A percentile compares a stretch with the other conserved stretches of the same genome.
phyloP scores from a whole-genome alignment of 2,797 vertebrate genomes.

The Linurgus olivaceus region DNA sequence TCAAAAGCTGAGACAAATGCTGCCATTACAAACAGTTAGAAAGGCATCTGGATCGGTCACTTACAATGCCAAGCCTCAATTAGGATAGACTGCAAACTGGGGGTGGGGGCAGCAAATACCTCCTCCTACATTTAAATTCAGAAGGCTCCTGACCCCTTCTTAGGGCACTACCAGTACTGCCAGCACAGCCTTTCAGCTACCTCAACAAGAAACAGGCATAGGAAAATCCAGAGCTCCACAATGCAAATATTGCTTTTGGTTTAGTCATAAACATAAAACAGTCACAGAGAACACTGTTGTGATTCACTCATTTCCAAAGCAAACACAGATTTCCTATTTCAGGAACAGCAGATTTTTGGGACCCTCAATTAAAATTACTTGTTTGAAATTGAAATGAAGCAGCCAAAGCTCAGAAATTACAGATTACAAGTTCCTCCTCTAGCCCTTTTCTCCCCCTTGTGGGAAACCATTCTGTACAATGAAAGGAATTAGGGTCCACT shows the following conservation, averaged over 20 bases:
- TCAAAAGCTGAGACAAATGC: not conserved
- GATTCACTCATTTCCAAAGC: not conserved
- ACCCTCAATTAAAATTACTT: not conserved
- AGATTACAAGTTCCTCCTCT: not conserved
- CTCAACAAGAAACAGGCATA: not conserved
- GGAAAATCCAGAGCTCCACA: not conserved
- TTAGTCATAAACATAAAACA: slow-evolving; percentile 26
- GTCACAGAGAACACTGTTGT: not conserved
- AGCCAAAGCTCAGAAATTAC: slow-evolving; percentile 18
- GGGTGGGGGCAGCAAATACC: not conserved
- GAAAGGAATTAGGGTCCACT: not conserved
- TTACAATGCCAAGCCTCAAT: not conserved
- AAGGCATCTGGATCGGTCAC: not conserved
- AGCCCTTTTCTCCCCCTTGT: not conserved
- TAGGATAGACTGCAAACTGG: not conserved
- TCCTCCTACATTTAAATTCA: not conserved
- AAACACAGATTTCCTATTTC: slow-evolving; percentile 7
- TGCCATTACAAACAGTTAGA: not conserved
- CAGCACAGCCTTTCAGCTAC: not conserved
- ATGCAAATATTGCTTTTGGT: slow-evolving; percentile 1
- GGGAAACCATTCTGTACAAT: not conserved
- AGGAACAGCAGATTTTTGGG: not conserved
- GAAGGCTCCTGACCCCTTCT: not conserved
- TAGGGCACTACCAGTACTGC: not conserved
- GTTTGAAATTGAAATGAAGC: slow-evolving; percentile 13